phyloP scores from a whole-genome alignment of 2,797 vertebrate genomes.

The Rousettus madagascariensis region DNA sequence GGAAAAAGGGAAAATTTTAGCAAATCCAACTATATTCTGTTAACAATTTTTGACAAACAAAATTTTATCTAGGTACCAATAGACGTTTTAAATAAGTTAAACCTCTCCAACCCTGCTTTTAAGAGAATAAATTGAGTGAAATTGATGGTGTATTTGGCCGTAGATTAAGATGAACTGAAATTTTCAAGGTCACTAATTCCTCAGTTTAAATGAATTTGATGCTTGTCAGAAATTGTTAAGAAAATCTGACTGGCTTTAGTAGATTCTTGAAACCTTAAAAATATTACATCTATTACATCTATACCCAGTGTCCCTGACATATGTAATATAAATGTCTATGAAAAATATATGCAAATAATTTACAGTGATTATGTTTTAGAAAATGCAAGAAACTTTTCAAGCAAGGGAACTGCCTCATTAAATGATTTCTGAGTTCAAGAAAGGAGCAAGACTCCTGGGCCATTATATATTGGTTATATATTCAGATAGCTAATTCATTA shows the following conservation, averaged over 20 bases:
- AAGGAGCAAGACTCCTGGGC: not conserved
- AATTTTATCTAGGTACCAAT: not conserved
- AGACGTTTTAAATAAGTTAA: not conserved
- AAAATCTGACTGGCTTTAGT: constrained; percentile 63
- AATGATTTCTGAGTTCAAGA: constrained; percentile 68
- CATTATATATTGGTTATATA: constrained; percentile 38
- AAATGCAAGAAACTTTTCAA: constrained; percentile 64
- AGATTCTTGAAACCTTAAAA: constrained; percentile 59
- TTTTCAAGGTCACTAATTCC: constrained; percentile 71
- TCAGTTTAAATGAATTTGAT: constrained; percentile 71
- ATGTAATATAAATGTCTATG: constrained; percentile 40
- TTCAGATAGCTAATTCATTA: constrained; percentile 55
- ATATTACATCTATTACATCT: not conserved
- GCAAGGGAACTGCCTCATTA: constrained; percentile 51
- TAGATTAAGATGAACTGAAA: constrained; percentile 54
- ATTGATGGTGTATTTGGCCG: not conserved
- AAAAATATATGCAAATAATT: constrained; percentile 42
- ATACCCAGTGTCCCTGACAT: not conserved
- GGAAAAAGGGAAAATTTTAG: not conserved
- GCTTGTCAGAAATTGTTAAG: constrained; percentile 64
- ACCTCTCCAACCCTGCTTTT: not conserved
- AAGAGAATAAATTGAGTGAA: not conserved
- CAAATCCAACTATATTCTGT: not conserved
- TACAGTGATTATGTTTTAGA: constrained; percentile 60
- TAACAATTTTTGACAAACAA: not conserved